Percentiles rank a stretch among this genome's conserved stretches.
phyloP scores from a whole-genome alignment of 1,140 invertebrate species.

The Sinella curviseta region DNA sequence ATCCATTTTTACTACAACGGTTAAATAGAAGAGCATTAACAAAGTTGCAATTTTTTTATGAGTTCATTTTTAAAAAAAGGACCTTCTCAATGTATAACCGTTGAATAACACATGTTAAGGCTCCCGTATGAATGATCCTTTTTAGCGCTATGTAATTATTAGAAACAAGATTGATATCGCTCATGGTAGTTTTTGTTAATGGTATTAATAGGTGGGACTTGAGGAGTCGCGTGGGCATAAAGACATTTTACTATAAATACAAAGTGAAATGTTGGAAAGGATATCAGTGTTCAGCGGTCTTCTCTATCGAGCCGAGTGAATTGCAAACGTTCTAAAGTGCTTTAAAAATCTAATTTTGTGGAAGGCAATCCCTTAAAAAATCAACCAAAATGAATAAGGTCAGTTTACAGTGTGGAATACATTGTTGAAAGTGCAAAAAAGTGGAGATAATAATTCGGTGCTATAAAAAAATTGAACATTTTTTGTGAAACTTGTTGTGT shows the following conservation, averaged over 20 bases:
- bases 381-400: constrained; percentile 14
- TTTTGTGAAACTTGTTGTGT: neutral
- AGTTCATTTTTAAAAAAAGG: neutral
- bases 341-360: neutral
- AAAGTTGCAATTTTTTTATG: neutral
- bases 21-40: neutral
- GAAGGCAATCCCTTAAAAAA: neutral
- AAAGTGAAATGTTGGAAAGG: neutral
- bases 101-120: too few relatives aligned
- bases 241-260: constrained; percentile 3
- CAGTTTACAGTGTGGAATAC: neutral
- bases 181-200: too few relatives aligned
- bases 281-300: constrained; percentile 1
- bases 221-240: neutral
- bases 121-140: too few relatives aligned
- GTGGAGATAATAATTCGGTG: neutral
- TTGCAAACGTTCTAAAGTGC: neutral
- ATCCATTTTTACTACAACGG: neutral
- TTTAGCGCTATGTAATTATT: too few relatives aligned
- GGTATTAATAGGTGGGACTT: neutral
- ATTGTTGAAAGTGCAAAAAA: neutral
- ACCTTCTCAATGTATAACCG: too few relatives aligned
- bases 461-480: too few relatives aligned
- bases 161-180: too few relatives aligned
- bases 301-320: constrained; percentile 1